These are phyloP conservation scores for Aphelocoma californica DNA, from an alignment of 2,797 vertebrate genomes.

Conservation along the genomic window DNA sequence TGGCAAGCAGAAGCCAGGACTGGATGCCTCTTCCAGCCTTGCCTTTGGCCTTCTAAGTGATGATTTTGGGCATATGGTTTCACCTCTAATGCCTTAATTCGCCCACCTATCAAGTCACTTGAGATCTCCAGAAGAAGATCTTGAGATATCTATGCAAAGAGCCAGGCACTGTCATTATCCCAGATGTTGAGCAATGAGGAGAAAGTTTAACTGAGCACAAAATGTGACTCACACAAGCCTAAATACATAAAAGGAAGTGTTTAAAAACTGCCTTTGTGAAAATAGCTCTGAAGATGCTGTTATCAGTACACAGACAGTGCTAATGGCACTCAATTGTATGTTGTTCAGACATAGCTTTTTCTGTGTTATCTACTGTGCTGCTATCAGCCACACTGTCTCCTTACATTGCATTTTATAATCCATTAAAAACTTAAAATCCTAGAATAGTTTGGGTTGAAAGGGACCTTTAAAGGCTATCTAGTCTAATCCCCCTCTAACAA, in stretches of 20 bases:
- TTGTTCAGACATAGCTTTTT: background rate
- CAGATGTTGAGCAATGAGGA: slow-evolving; percentile 25
- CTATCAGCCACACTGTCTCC: background rate
- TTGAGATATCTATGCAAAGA: background rate
- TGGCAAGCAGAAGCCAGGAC: background rate
- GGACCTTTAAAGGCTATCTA: background rate
- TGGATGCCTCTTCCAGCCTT: background rate
- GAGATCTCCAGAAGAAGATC: background rate
- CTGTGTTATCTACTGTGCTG: background rate
- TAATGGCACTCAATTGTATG: background rate
- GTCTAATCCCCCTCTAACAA: background rate
- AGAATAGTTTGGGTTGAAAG: background rate
- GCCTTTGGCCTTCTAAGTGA: background rate
- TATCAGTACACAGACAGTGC: background rate
- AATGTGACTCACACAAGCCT: slow-evolving; percentile 22
- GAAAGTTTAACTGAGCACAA: slow-evolving; percentile 49
- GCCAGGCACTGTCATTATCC: background rate
- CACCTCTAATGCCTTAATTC: background rate
- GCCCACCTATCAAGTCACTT: background rate
- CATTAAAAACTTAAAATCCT: background rate
- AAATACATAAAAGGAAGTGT: slow-evolving; percentile 32
- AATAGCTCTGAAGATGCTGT: slow-evolving; percentile 21
- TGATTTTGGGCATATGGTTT: background rate
- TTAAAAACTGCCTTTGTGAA: slow-evolving; percentile 23
- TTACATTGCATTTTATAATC: background rate